phyloP scores from a whole-genome alignment of 64 coral and sea anemone genomes.

The Acropora yongei region DNA sequence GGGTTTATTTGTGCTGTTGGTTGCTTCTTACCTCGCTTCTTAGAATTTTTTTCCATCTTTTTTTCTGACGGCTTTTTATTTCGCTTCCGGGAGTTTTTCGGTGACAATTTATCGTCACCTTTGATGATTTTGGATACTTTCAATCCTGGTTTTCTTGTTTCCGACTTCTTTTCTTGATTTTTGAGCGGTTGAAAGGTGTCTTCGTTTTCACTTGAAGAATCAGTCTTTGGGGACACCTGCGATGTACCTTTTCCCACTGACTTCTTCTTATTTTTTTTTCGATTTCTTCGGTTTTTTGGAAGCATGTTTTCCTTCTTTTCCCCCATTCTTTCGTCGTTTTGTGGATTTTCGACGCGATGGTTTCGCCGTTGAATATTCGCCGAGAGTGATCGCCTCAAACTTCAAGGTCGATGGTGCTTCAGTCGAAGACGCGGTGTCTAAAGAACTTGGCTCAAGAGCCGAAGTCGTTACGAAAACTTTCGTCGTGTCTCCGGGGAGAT shows the following conservation, averaged over 20 bases:
- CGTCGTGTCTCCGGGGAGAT: background rate
- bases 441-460: background rate
- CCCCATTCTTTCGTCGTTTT: slow-evolving; percentile 3
- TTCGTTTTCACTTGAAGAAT: background rate
- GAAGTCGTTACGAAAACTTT: background rate
- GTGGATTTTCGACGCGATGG: background rate
- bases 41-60: background rate
- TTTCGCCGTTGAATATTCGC: background rate
- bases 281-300: slow-evolving; percentile 15
- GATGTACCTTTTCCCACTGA: background rate
- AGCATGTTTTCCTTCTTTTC: background rate
- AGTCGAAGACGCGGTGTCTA: background rate
- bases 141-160: background rate
- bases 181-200: background rate
- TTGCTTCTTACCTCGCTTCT: background rate
- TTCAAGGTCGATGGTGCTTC: background rate
- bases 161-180: slow-evolving; percentile 17
- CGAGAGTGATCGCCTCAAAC: background rate
- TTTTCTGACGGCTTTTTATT: slow-evolving; percentile 27
- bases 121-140: background rate
- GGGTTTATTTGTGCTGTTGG: background rate
- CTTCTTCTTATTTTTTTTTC: slow-evolving; percentile 18
- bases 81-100: background rate
- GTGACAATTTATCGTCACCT: background rate
- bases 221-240: background rate